Evolutionary conservation across 2,888 invertebrate species (phyloP).

Genomic region (Lycocerus yunnanus): DNA sequence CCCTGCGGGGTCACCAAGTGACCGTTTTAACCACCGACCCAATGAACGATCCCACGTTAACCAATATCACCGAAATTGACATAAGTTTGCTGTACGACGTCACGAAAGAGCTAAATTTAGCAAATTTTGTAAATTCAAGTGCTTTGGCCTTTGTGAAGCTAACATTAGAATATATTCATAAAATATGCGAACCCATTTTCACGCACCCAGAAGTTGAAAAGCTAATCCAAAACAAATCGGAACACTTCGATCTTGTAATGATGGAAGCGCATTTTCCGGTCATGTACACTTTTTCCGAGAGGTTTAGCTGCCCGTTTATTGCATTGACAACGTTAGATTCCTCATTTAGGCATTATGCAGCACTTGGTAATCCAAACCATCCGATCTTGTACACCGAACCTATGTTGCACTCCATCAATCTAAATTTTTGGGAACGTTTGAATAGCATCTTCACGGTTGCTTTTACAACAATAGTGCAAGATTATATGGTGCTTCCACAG

Average conservation of each 20-base stretch:
- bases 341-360: constrained; percentile 39
- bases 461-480: background rate
- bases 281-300: constrained; percentile 43
- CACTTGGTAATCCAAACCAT: constrained; percentile 46
- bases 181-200: constrained; percentile 4
- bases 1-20: constrained; percentile 57
- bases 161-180: background rate
- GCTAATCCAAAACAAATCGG: constrained; percentile 42
- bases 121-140: background rate
- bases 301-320: constrained; percentile 47
- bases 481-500: background rate
- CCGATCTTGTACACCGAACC: constrained; percentile 48
- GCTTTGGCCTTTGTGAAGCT: background rate
- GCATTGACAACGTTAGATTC: constrained; percentile 46
- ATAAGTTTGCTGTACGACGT: constrained; percentile 45
- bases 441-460: background rate
- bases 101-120: background rate
- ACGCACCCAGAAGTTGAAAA: constrained; percentile 41
- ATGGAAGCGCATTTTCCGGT: constrained; percentile 44
- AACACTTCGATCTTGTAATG: constrained; percentile 47
- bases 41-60: constrained; percentile 47
- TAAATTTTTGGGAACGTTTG: constrained; percentile 41
- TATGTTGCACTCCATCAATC: constrained; percentile 36
- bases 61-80: constrained; percentile 54
- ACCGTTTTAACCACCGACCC: constrained; percentile 56